phyloP scores from a whole-genome alignment of 1,140 invertebrate species.

The Pissodes strobi region DNA sequence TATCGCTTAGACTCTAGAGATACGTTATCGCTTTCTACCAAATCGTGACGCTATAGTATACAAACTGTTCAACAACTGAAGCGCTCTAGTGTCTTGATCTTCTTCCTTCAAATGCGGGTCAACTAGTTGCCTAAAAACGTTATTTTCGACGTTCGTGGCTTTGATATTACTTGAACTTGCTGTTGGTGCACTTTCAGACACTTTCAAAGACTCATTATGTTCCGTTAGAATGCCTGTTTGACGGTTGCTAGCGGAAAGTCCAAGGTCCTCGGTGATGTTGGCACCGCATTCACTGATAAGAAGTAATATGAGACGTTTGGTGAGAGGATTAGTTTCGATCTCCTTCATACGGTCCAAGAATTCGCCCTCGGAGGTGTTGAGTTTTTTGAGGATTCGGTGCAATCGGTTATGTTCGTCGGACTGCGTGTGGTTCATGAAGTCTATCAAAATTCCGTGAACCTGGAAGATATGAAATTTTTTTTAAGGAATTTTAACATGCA shows the following conservation, averaged over 20 bases:
- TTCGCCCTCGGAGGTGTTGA: conserved; percentile 74
- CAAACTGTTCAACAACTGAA: conserved; percentile 79
- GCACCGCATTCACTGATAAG: conserved; percentile 77
- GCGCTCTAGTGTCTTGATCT: conserved; percentile 72
- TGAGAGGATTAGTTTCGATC: conserved; percentile 74
- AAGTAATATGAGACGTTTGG: conserved; percentile 72
- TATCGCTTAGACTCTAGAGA: too few relatives aligned
- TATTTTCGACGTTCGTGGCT: conserved; percentile 1
- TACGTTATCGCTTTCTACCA: conserved; percentile 57
- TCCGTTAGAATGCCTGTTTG: background rate
- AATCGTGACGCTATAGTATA: conserved; percentile 81
- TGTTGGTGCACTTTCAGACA: background rate
- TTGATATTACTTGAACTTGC: background rate
- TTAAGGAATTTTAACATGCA: too few relatives aligned
- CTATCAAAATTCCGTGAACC: conserved; percentile 51
- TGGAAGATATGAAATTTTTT: conserved; percentile 11
- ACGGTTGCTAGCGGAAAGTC: conserved; percentile 61
- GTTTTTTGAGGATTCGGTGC: conserved; percentile 69
- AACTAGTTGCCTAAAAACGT: conserved; percentile 33
- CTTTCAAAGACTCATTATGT: background rate
- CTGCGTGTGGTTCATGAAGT: conserved; percentile 51
- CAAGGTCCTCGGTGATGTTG: conserved; percentile 65
- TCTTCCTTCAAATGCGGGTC: conserved; percentile 51
- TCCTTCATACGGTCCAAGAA: conserved; percentile 78
- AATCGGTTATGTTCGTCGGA: conserved; percentile 41